Percentiles rank a stretch among this genome's conserved stretches.
Evolutionary conservation across 2,797 vertebrate species (phyloP).

Genomic region (Malurus splendens): DNA sequence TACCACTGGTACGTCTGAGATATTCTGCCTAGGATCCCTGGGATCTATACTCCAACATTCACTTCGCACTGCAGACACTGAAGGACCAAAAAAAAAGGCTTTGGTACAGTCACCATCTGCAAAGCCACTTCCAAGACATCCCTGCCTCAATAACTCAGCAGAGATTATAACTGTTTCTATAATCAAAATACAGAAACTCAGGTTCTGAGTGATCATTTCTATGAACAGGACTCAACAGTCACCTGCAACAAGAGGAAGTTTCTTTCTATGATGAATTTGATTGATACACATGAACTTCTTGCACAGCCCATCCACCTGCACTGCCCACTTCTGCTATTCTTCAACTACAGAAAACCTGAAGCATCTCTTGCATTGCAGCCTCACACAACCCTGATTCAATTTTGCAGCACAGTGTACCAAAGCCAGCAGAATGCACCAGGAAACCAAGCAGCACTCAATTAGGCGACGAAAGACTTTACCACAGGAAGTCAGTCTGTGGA

Average conservation of each 20-base stretch:
- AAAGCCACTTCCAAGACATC: fast-evolving
- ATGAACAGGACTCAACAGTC: not conserved
- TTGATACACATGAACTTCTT: not conserved
- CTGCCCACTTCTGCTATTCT: not conserved
- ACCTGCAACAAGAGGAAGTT: not conserved
- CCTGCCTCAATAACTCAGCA: not conserved
- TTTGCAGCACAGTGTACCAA: not conserved
- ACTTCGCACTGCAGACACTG: not conserved
- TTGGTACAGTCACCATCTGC: fast-evolving
- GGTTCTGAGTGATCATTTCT: not conserved
- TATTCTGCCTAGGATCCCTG: not conserved
- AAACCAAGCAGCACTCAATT: not conserved
- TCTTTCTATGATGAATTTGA: not conserved
- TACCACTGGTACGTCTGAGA: not conserved
- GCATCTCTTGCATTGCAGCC: not conserved
- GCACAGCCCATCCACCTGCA: not conserved
- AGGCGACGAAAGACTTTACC: not conserved
- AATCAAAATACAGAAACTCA: not conserved
- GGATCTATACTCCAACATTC: not conserved
- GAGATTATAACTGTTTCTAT: not conserved
- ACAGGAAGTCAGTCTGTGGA: not conserved
- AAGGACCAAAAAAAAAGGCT: not conserved
- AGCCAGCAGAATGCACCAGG: not conserved
- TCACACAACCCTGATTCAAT: not conserved
- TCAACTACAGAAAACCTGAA: not conserved